Evolutionary conservation across 2,888 invertebrate species (phyloP), one percentile per base, ranked within the genome.

Genomic region (Cyclophora albipunctata): DNA sequence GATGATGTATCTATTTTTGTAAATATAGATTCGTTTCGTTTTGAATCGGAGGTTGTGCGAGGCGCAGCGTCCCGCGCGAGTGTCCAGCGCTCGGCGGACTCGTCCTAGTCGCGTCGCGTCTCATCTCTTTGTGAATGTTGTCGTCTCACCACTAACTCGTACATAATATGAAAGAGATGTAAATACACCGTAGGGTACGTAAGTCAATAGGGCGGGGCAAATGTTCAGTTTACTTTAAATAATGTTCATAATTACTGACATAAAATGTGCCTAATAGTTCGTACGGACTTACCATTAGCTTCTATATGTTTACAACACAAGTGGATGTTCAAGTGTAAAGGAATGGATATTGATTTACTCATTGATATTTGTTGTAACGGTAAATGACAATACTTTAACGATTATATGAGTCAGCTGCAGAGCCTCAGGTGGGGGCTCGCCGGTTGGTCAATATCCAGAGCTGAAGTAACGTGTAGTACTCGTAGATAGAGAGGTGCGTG

Each of bases 261-360:
- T 76, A 75, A 71, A 75, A 80, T 78, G 84, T 84, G 84, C 84
- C 84, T 84, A 82, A 81, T 73, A 75, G 82, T 75, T 80, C 66
- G 35, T 57, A 62, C 45, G 69, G 68, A 59, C 80, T 78, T 78
- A 78, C 71, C 72, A 65, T 75, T 80, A 81, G 76, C 78, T 77
- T 78, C 73, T 54, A 59, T 58, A 61, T 52, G 59, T 61, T 59
- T 59, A 61, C 61, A 58, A 59, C 51, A 56, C 54, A 54, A 52
- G 41, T 51, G 40, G 45, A 42, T 42, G 48, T 46, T 44, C 55
- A 50, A 48, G 50, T 52, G 34, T 47, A 37, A 33, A 42, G 48
- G 48, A 40, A 45, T 51, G 49, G 55, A 53, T 53, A 55, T 55
- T 55, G 55, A 55, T 48, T 55, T 48, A 55, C 5, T 20, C 43